A percentile compares a stretch with the other conserved stretches of the same genome.
Conservation (phyloP, 2,888 invertebrate genomes). For the Drosophila quasianomalipes region DNA sequence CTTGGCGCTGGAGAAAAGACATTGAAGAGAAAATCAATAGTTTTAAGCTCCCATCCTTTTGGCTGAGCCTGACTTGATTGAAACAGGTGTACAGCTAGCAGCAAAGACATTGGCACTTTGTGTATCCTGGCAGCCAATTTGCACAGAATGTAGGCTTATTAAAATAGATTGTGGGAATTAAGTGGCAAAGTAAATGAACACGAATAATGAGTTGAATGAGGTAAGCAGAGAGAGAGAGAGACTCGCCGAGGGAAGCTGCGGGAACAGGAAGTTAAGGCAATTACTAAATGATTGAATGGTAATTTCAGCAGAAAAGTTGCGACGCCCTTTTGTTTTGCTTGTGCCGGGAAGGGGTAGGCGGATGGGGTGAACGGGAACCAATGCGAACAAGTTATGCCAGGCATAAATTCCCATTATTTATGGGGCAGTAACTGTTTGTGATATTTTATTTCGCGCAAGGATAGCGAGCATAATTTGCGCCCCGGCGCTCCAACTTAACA, state of each 20-base stretch:
- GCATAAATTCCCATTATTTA: conserved; percentile 85
- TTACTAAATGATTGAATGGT: conserved; percentile 83
- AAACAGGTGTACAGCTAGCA: conserved; percentile 29
- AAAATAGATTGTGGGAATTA: conserved; percentile 77
- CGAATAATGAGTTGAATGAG: conserved; percentile 38
- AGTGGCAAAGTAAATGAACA: conserved; percentile 57
- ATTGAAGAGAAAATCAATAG: conserved; percentile 53
- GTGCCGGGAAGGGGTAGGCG: neutral
- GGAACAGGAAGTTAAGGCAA: conserved; percentile 55
- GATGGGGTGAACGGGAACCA: neutral
- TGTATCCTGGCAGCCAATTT: conserved; percentile 53
- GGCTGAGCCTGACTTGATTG: conserved; percentile 4
- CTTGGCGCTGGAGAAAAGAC: neutral
- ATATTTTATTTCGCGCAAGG: conserved; percentile 83
- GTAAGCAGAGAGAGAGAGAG: conserved; percentile 5
- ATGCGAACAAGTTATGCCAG: conserved; percentile 53
- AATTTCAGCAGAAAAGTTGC: conserved; percentile 71
- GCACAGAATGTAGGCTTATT: conserved; percentile 63
- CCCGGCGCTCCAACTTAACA: conserved; percentile 75
- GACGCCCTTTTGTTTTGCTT: conserved; percentile 52
- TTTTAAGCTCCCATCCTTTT: conserved; percentile 24
- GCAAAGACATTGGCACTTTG: conserved; percentile 14
- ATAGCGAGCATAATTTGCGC: conserved; percentile 77
- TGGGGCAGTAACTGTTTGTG: conserved; percentile 84
- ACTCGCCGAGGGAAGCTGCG: neutral